phyloP scores from a whole-genome alignment of 2,113 vertebrate species.

The Micromys minutus region DNA sequence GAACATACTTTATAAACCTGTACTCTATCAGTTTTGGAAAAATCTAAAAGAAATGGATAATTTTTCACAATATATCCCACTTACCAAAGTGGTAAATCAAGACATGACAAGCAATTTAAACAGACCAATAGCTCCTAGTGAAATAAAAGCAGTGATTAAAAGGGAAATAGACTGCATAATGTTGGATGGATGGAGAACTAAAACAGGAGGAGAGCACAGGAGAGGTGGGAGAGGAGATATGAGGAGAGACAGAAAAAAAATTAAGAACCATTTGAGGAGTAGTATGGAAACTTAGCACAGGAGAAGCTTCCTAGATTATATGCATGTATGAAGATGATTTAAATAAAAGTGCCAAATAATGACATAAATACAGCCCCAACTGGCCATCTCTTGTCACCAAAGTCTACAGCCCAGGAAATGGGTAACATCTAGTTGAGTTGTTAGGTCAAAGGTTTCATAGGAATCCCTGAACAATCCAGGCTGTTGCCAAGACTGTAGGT shows the following conservation, averaged over 20 bases:
- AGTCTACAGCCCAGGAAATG: neutral
- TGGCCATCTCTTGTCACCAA: neutral
- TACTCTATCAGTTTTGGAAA: neutral
- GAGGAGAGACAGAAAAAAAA: neutral
- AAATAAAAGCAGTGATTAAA: neutral
- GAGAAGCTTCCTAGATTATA: neutral
- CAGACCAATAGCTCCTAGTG: neutral
- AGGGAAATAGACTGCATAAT: neutral
- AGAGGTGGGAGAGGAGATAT: neutral
- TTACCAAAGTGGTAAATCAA: neutral
- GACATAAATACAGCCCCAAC: neutral
- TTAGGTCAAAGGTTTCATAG: neutral
- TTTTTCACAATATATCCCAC: neutral
- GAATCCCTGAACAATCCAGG: neutral
- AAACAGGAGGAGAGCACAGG: neutral
- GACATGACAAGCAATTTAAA: neutral
- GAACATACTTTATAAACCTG: neutral
- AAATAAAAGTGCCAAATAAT: neutral
- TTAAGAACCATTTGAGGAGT: neutral
- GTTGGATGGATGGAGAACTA: neutral
- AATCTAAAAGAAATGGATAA: neutral
- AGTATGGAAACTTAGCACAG: neutral
- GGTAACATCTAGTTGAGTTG: neutral
- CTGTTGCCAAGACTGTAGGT: neutral
- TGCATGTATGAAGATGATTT: neutral